phyloP scores from a whole-genome alignment of 2,888 invertebrate species.

The Heliconius sara region DNA sequence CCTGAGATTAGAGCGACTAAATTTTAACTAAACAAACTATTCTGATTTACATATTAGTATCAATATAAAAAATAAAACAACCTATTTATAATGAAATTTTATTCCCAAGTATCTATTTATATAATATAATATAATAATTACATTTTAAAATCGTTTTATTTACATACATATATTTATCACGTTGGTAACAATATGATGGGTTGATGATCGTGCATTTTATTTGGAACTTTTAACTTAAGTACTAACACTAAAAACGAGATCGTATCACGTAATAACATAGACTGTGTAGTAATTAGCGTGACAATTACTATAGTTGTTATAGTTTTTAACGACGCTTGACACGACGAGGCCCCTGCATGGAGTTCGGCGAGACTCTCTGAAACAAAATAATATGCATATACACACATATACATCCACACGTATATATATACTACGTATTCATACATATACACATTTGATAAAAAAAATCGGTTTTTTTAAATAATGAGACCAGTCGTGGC shows the following conservation, averaged over 20 bases:
- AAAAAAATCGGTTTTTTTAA: no score
- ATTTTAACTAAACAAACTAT: background rate
- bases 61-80: constrained; percentile 27
- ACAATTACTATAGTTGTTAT: constrained; percentile 59
- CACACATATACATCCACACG: no score
- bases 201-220: constrained; percentile 56
- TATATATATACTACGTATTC: no score
- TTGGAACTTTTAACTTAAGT: constrained; percentile 52
- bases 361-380: constrained; percentile 82
- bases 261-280: constrained; percentile 58
- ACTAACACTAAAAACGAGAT: constrained; percentile 56
- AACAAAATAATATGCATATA: constrained; percentile 61
- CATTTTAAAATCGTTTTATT: constrained; percentile 44
- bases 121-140: constrained; percentile 62
- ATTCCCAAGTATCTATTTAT: constrained; percentile 69
- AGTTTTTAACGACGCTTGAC: constrained; percentile 60
- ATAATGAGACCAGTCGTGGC: no score
- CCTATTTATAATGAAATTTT: constrained; percentile 35
- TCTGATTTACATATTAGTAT: background rate
- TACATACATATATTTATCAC: constrained; percentile 43
- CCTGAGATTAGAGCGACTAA: background rate
- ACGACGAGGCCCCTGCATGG: constrained; percentile 66
- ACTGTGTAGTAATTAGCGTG: constrained; percentile 52
- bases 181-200: constrained; percentile 64
- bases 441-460: background rate